Evolutionary conservation across 1,140 invertebrate genomes (phyloP).

Genomic region (Cecropterus lyciades): DNA sequence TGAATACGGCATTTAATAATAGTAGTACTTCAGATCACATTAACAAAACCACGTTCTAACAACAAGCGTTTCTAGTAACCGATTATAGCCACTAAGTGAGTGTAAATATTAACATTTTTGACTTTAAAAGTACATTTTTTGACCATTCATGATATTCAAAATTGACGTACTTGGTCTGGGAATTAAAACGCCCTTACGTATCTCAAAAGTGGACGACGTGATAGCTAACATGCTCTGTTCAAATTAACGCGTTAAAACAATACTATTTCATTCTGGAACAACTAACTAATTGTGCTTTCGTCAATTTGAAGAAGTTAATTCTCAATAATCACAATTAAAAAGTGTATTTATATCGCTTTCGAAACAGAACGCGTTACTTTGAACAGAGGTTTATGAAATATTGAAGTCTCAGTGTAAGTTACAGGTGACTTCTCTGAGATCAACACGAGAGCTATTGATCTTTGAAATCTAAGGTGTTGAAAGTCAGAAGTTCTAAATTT

Average conservation of each 20-base stretch:
- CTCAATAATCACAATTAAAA: neutral
- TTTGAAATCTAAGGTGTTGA: slow-evolving; percentile 25
- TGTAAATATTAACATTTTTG: slow-evolving; percentile 55
- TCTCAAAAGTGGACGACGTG: slow-evolving; percentile 20
- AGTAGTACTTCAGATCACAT: slow-evolving; percentile 75
- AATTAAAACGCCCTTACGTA: slow-evolving; percentile 55
- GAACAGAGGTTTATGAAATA: neutral
- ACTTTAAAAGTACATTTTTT: slow-evolving; percentile 65
- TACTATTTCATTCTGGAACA: neutral
- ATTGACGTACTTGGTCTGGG: slow-evolving; percentile 75
- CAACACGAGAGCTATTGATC: slow-evolving; percentile 3
- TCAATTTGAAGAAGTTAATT: neutral
- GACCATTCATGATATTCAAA: slow-evolving; percentile 65
- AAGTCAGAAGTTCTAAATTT: slow-evolving; percentile 43
- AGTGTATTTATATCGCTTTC: neutral
- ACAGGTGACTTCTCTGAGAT: slow-evolving; percentile 3
- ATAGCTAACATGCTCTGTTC: slow-evolving; percentile 3
- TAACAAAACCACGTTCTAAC: slow-evolving; percentile 74
- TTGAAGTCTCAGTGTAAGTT: neutral
- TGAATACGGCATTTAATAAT: slow-evolving; percentile 44
- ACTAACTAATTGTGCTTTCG: slow-evolving; percentile 2
- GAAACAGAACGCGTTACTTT: slow-evolving; percentile 4
- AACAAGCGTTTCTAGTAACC: slow-evolving; percentile 65
- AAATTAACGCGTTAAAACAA: slow-evolving; percentile 16
- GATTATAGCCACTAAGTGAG: slow-evolving; percentile 62